A percentile compares a stretch with the other conserved stretches of the same genome.
Evolutionary conservation across 2,797 vertebrate genomes (phyloP).

Genomic region (Chrysocyon brachyurus): DNA sequence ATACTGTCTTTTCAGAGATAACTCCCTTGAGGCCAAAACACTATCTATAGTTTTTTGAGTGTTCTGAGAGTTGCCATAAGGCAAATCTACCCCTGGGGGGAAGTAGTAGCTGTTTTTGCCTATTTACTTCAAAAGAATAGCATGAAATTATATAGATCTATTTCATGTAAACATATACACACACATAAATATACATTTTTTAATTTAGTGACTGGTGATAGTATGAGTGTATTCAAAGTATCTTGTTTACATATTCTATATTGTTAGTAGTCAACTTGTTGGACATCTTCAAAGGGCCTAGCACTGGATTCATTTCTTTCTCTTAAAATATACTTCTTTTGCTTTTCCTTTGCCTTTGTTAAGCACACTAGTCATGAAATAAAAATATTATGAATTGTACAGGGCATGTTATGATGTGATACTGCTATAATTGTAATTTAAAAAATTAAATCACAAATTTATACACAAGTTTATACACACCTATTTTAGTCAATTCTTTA

Average conservation of each 20-base stretch:
- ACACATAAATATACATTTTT: neutral
- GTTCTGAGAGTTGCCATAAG: neutral
- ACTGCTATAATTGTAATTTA: conserved; percentile 50
- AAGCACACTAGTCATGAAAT: conserved; percentile 63
- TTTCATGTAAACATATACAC: neutral
- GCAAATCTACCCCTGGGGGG: neutral
- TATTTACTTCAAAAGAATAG: conserved; percentile 50
- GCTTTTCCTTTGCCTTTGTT: conserved; percentile 62
- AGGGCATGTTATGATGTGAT: neutral
- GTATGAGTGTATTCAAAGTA: conserved; percentile 1
- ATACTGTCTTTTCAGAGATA: conserved; percentile 45
- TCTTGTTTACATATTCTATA: conserved; percentile 39
- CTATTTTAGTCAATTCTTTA: conserved; percentile 47
- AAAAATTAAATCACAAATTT: conserved; percentile 55
- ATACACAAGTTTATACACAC: conserved; percentile 14
- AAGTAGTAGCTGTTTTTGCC: conserved; percentile 48
- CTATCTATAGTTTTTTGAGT: neutral
- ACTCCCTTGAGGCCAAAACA: neutral
- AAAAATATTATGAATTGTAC: conserved; percentile 17
- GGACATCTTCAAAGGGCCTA: conserved; percentile 41
- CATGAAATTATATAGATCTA: neutral
- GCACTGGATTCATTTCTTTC: conserved; percentile 27
- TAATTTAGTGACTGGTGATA: conserved; percentile 20
- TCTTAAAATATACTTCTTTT: conserved; percentile 56
- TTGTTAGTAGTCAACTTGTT: conserved; percentile 26